Percentiles rank a stretch among this genome's conserved stretches.
Conservation (phyloP, 1,140 invertebrate genomes). For the Tetragonula clypearis region DNA sequence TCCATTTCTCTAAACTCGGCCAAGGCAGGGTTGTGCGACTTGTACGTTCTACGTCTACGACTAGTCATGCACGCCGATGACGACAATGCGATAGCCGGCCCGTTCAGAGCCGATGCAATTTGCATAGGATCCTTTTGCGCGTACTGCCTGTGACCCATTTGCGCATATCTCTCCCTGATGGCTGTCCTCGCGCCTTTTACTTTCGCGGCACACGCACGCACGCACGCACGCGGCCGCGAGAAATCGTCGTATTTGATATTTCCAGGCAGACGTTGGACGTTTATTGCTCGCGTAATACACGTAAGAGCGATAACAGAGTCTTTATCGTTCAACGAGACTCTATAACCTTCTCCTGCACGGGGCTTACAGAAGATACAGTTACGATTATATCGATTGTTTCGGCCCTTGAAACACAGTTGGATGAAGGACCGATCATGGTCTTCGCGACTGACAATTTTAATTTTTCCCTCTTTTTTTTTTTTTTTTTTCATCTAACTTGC, state of each 20-base stretch:
- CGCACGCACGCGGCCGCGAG: too few relatives aligned
- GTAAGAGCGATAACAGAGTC: background rate
- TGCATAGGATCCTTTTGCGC: constrained; percentile 33
- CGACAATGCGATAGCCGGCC: constrained; percentile 27
- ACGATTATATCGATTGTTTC: too few relatives aligned
- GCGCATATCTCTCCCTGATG: background rate
- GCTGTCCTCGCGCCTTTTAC: too few relatives aligned
- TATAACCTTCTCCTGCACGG: background rate
- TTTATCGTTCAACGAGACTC: background rate
- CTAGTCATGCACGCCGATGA: constrained; percentile 47
- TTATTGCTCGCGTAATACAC: too few relatives aligned
- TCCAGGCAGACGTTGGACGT: background rate
- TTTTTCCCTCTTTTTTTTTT: too few relatives aligned
- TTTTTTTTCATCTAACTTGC: too few relatives aligned
- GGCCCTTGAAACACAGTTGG: too few relatives aligned
- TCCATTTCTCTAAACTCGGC: constrained; percentile 64
- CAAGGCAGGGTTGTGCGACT: constrained; percentile 57
- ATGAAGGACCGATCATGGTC: too few relatives aligned
- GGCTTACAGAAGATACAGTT: background rate
- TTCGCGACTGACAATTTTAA: too few relatives aligned
- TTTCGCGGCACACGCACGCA: too few relatives aligned
- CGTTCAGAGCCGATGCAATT: constrained; percentile 31
- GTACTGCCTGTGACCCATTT: constrained; percentile 32
- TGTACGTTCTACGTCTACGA: constrained; percentile 4
- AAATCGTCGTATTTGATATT: too few relatives aligned